phyloP scores from a whole-genome alignment of 2,888 invertebrate genomes.

The Xanthorhoe spadicearia region DNA sequence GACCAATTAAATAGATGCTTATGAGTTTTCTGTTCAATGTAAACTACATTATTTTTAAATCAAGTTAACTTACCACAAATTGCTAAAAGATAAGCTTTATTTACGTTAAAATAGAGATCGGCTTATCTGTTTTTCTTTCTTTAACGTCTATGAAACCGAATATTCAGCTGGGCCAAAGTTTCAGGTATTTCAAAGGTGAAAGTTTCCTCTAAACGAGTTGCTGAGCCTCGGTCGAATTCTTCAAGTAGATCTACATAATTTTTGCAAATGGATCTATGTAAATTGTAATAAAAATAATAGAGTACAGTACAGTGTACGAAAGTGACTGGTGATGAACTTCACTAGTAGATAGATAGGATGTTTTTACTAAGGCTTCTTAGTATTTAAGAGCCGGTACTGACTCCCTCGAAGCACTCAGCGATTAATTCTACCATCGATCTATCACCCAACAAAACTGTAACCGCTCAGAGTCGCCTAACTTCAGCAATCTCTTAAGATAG shows the following conservation, averaged over 20 bases:
- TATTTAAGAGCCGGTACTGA: too few relatives aligned
- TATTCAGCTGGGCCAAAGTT: slow-evolving; percentile 7
- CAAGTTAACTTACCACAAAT: background rate
- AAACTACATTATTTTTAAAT: background rate
- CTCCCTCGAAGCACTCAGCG: too few relatives aligned
- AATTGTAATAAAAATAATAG: too few relatives aligned
- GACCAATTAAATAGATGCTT: background rate
- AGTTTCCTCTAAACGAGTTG: background rate
- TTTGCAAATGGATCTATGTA: too few relatives aligned
- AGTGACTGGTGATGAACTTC: too few relatives aligned
- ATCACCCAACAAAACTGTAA: too few relatives aligned
- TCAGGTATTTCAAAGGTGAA: slow-evolving; percentile 10
- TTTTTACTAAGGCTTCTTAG: too few relatives aligned
- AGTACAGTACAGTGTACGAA: too few relatives aligned
- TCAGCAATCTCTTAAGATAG: too few relatives aligned
- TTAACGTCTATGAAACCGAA: slow-evolving; percentile 2
- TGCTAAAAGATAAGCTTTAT: background rate
- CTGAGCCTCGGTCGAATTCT: background rate
- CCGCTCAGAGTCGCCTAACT: too few relatives aligned
- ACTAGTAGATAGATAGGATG: too few relatives aligned
- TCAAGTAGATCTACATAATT: background rate
- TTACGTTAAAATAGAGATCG: background rate
- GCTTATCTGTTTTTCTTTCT: background rate
- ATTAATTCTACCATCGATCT: too few relatives aligned
- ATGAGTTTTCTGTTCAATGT: background rate